A percentile compares a stretch with the other conserved stretches of the same genome.
Evolutionary conservation across 2,888 invertebrate genomes (phyloP).

Genomic region (Amblyteles armatorius): DNA sequence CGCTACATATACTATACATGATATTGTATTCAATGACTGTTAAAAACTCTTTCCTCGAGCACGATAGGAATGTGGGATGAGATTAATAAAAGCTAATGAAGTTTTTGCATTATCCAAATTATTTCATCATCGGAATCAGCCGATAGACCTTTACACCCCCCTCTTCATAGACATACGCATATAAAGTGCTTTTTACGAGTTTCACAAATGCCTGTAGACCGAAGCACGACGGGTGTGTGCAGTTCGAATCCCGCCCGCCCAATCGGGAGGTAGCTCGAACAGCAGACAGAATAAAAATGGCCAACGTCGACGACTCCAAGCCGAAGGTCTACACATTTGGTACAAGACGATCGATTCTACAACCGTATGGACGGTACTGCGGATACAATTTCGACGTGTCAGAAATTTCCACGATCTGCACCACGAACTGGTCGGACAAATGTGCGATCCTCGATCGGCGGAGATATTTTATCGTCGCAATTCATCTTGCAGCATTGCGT

Average conservation of each 20-base stretch:
- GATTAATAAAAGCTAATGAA: slow-evolving; percentile 4
- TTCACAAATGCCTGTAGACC: background rate
- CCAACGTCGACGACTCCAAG: background rate
- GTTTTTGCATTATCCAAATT: background rate
- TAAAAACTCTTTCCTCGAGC: background rate
- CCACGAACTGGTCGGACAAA: background rate
- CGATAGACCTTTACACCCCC: background rate
- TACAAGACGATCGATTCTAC: background rate
- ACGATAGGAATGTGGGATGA: background rate
- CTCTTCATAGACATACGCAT: background rate
- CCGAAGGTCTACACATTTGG: background rate
- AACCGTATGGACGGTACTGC: background rate
- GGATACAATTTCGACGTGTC: background rate
- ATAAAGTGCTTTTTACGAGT: background rate
- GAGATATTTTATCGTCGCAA: background rate
- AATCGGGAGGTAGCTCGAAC: background rate
- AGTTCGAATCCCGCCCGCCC: background rate
- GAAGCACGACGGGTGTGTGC: background rate
- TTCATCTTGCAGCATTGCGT: background rate
- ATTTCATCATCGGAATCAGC: background rate
- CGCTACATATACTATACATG: background rate
- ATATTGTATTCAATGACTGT: background rate
- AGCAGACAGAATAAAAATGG: background rate
- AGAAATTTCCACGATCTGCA: background rate
- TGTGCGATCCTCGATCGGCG: background rate